Evolutionary conservation across 2,888 invertebrate genomes (phyloP), one percentile per base, ranked within the genome.

Genomic region (Hedychridium roseum): DNA sequence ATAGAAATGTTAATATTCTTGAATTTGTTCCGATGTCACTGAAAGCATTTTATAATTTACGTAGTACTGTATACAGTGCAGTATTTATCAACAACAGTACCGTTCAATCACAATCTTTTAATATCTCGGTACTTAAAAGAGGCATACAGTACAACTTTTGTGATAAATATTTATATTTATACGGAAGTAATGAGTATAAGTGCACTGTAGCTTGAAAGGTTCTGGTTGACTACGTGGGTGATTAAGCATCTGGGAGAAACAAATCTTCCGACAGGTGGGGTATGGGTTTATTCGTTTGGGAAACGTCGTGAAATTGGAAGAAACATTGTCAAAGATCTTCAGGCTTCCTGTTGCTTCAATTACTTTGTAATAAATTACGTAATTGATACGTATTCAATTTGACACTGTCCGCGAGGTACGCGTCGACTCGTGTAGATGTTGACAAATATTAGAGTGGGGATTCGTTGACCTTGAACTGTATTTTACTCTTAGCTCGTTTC

Each of bases 381-480:
- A 53, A 54, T 34, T 36, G 27, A 37, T 43, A 53, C 12, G 23
- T 35, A 15, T 38, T 21, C 34, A 35, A 50, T 31, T 20, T 7
- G 7, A n/a, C n/a, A n/a, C n/a, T n/a, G n/a, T n/a, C n/a, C n/a
- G n/a, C n/a, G n/a, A n/a, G n/a, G n/a, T n/a, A n/a, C n/a, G n/a
- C 2, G 12, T 28, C 9, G 20, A 20, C 15, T 45, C 26, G 31
- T 11, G 15, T 28, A 20, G 7, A 14, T 9, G 23, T 30, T 32
- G 38, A 42, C 23, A 45, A 43, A 36, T 37, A 45, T 35, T 35
- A 40, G n/a, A 16, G 42, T 26, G 46, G 43, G 34, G 31, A 20
- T 41, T 30, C 43, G 40, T 40, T 65, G 70, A 67, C 70, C 70
- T 70, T 70, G 68, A 57, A 53, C 43, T 30, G 48, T 50, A 55